Conservation (phyloP, 2,797 vertebrate species). For the Dromococcyx pavoninus region DNA sequence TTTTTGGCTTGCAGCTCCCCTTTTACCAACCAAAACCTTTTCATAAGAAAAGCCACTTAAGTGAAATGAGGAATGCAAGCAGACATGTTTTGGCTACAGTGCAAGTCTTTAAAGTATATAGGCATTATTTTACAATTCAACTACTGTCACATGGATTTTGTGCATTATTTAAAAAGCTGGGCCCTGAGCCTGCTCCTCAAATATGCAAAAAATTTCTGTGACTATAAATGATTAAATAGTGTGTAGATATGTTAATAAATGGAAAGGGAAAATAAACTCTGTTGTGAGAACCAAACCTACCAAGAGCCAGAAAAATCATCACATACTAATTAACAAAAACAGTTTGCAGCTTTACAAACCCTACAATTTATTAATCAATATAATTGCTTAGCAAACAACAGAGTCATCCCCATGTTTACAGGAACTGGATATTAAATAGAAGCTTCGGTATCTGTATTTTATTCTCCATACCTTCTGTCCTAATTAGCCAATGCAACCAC, state of each 20-base stretch:
- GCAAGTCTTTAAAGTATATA: slow-evolving; percentile 59
- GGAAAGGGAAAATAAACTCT: neutral
- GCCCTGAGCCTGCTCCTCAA: neutral
- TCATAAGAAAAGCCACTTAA: slow-evolving; percentile 69
- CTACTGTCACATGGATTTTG: neutral
- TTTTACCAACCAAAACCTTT: slow-evolving; percentile 62
- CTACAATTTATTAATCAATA: slow-evolving; percentile 1
- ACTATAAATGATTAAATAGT: neutral
- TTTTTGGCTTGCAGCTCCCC: slow-evolving; percentile 14
- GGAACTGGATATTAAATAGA: neutral
- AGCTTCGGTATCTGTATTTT: neutral
- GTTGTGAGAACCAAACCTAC: neutral
- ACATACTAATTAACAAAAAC: neutral
- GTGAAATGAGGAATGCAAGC: slow-evolving; percentile 72
- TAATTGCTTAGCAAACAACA: neutral
- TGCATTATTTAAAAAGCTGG: slow-evolving; percentile 37
- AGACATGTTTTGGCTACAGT: slow-evolving; percentile 70
- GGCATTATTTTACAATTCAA: slow-evolving; percentile 48
- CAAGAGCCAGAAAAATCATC: neutral
- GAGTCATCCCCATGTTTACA: accelerated
- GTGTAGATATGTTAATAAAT: neutral
- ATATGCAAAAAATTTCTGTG: neutral
- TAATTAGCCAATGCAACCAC: neutral
- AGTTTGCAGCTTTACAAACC: neutral
- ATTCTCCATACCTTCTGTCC: neutral